phyloP scores from a whole-genome alignment of 2,888 invertebrate genomes.

The Lochmaea crataegi region DNA sequence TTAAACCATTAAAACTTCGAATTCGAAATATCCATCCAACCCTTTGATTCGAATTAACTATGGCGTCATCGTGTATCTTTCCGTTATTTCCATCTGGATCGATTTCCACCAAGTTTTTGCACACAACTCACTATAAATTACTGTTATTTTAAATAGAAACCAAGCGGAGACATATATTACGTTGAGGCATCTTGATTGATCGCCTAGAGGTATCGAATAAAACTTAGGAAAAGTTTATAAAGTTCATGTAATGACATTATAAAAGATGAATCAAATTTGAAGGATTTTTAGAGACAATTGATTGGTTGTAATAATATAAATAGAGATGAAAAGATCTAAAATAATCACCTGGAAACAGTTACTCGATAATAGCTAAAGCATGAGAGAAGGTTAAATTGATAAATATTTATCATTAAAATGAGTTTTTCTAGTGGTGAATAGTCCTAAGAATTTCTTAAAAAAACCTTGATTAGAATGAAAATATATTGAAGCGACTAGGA shows the following conservation, averaged over 20 bases:
- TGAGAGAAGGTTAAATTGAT: too few relatives aligned
- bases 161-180: conserved; percentile 23
- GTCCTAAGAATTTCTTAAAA: too few relatives aligned
- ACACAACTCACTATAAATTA: conserved; percentile 17
- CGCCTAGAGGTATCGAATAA: neutral
- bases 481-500: too few relatives aligned
- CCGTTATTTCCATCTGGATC: conserved; percentile 2
- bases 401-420: too few relatives aligned
- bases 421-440: too few relatives aligned
- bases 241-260: neutral
- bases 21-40: neutral
- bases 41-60: neutral
- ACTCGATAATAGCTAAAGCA: too few relatives aligned
- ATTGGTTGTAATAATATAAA: too few relatives aligned
- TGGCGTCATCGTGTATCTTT: neutral
- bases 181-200: conserved; percentile 18
- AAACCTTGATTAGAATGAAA: too few relatives aligned
- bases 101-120: conserved; percentile 14
- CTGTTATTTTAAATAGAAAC: conserved; percentile 28
- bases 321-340: too few relatives aligned
- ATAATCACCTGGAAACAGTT: too few relatives aligned
- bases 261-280: too few relatives aligned
- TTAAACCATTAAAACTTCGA: neutral
- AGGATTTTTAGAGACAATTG: too few relatives aligned
- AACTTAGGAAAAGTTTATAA: conserved; percentile 12